phyloP scores from a whole-genome alignment of 2,888 invertebrate genomes.

The Plutella xylostella region DNA sequence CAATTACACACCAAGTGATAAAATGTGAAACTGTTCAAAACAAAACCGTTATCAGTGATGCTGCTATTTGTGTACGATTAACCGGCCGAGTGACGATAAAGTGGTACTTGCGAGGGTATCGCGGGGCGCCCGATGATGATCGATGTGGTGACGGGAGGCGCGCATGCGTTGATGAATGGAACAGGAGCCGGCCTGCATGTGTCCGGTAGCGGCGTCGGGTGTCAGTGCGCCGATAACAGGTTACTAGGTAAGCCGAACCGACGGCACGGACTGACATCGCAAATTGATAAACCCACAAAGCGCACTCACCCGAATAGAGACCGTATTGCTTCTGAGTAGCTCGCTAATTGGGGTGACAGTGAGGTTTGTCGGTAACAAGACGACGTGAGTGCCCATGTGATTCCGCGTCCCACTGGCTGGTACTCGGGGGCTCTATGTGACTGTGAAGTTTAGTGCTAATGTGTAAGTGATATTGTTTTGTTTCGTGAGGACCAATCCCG shows the following conservation, averaged over 20 bases:
- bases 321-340: not conserved
- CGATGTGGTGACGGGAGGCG: conserved; percentile 18
- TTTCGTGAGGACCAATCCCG: not conserved
- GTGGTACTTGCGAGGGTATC: too few relatives aligned
- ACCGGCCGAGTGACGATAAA: too few relatives aligned
- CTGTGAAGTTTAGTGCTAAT: conserved; percentile 1
- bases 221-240: not conserved
- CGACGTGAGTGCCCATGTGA: not conserved
- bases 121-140: conserved; percentile 6
- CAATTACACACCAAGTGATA: too few relatives aligned
- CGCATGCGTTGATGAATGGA: conserved; percentile 27
- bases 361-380: not conserved
- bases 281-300: not conserved
- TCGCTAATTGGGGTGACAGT: not conserved
- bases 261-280: not conserved
- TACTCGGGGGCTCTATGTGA: not conserved
- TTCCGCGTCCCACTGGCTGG: not conserved
- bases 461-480: conserved; percentile 2
- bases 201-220: not conserved
- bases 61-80: too few relatives aligned
- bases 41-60: too few relatives aligned
- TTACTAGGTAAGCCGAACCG: not conserved
- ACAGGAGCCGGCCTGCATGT: not conserved
- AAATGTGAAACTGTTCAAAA: too few relatives aligned
- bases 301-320: not conserved